Evolutionary conservation across 2,797 vertebrate genomes (phyloP), one percentile per base, ranked within the genome.

Genomic region (Fundulus diaphanus): DNA sequence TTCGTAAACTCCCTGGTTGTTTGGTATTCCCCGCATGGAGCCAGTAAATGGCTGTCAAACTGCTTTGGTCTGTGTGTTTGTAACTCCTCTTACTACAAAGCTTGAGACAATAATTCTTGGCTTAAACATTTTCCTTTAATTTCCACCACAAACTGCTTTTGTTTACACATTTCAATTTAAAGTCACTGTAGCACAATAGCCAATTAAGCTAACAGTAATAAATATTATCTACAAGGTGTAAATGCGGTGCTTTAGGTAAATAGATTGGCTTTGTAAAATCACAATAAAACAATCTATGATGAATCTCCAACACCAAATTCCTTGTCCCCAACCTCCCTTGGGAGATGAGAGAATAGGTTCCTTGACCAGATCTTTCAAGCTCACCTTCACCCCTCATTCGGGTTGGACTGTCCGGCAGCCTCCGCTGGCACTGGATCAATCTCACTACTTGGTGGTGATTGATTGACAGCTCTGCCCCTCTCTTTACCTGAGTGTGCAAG

Each of bases 41-140:
- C 79, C 5, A 12, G 51, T 77, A 78, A 89, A 85, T 87, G 63
- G 86, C 85, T 81, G 73, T 84, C 74, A 77, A 63, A 61, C 69
- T 69, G 40, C 72, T 81, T 59, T 42, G 70, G 68, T 72, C 24
- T 40, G 52, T 72, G 68, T 46, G 78, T 11, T 11, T 68, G 52
- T 20, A 69, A 80, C 66, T 75, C 48, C 8, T 76, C 72, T 67
- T 70, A 84, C 63, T 79, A 74, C 75, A 81, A 85, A 82, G 73
- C 78, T 76, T 77, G 40, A 80, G 44, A 54, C 22, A 65, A 5
- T 40, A 12, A 65, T 65, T 65, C 5, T 40, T 40, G 24, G 35
- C n/a, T 65, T 42, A 2, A 15, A 42, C 15, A 65, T 65, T 65
- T 65, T n/a, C 5, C 35, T 1, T 2, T 3, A 11, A 40, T 65